These are phyloP conservation scores for Kryptolebias ocellatus DNA, from an alignment of 2,797 vertebrate genomes.

Conservation along the genomic window DNA sequence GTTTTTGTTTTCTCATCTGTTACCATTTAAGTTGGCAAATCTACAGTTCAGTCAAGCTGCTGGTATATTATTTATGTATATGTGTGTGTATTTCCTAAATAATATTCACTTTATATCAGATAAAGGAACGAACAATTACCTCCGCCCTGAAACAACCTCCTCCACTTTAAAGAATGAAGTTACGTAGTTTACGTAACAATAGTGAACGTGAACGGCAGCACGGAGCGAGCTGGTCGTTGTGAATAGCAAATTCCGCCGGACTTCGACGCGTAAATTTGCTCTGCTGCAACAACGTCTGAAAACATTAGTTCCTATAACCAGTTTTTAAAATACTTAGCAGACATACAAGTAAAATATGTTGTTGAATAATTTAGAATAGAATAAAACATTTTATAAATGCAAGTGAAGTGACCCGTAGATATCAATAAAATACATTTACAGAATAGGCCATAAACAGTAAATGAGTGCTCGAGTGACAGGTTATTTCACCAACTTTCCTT, in stretches of 20 bases:
- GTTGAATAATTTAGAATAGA: background rate
- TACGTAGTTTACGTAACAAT: conserved; percentile 42
- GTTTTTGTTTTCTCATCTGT: no score
- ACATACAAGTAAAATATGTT: background rate
- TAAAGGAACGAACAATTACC: conserved; percentile 16
- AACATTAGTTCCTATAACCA: conserved; percentile 39
- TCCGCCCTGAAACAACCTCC: conserved; percentile 26
- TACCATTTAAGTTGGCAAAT: background rate
- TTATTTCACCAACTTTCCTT: background rate
- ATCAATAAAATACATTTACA: background rate
- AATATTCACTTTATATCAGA: background rate
- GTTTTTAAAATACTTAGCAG: background rate
- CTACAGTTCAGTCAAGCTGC: background rate
- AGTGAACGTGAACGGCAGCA: background rate
- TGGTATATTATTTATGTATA: background rate
- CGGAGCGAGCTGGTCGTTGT: background rate
- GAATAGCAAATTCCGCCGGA: conserved; percentile 54
- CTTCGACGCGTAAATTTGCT: conserved; percentile 23
- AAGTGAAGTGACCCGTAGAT: background rate
- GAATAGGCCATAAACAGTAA: background rate
- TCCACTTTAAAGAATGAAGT: conserved; percentile 29
- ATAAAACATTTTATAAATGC: background rate
- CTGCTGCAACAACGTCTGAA: conserved; percentile 13
- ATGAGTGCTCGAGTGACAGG: accelerated
- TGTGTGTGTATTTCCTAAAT: background rate